Conservation (phyloP, 2,888 invertebrate species). For the Proisotoma minuta region DNA sequence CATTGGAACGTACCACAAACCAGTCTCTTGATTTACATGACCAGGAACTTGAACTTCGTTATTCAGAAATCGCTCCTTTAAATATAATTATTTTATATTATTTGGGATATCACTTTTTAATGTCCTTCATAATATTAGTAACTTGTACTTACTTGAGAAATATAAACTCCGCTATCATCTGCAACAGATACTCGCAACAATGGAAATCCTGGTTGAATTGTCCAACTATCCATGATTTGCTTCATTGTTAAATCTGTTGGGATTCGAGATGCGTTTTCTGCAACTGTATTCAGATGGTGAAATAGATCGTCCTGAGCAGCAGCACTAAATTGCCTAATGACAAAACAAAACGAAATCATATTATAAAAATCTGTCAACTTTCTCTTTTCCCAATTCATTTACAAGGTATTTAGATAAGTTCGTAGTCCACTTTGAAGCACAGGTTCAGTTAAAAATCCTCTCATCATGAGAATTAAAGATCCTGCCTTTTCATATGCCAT, state of each 20-base stretch:
- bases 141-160: slow-evolving; percentile 36
- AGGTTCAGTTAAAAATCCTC: slow-evolving; percentile 26
- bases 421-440: slow-evolving; percentile 21
- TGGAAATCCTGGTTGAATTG: slow-evolving; percentile 41
- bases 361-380: neutral
- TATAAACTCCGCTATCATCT: slow-evolving; percentile 17
- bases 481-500: slow-evolving; percentile 41
- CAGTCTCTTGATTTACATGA: neutral
- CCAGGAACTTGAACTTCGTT: slow-evolving; percentile 1
- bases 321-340: slow-evolving; percentile 27
- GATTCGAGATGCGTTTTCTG: slow-evolving; percentile 16
- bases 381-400: neutral
- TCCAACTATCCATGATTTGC: slow-evolving; percentile 46
- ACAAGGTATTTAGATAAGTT: slow-evolving; percentile 24
- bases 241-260: slow-evolving; percentile 35
- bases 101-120: neutral
- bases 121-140: neutral
- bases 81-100: neutral
- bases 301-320: slow-evolving; percentile 43
- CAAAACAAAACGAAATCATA: neutral
- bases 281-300: slow-evolving; percentile 14
- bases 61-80: slow-evolving; percentile 8
- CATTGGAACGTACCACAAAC: slow-evolving; percentile 34
- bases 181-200: slow-evolving; percentile 36
- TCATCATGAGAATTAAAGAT: slow-evolving; percentile 41